Evolutionary conservation across 2,888 invertebrate species (phyloP), one percentile per base, ranked within the genome.

Genomic region (Lysandra coridon): DNA sequence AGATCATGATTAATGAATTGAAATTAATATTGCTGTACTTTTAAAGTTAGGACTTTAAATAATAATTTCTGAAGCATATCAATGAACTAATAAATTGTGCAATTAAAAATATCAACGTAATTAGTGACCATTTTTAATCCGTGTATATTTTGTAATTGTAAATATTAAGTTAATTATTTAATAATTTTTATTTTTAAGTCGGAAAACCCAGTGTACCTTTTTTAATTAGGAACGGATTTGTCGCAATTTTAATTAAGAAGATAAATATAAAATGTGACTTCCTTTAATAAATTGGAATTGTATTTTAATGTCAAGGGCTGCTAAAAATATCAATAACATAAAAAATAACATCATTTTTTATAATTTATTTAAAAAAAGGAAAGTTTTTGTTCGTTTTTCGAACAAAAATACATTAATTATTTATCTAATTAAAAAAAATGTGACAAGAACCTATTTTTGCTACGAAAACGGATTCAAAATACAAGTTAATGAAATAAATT

Each of bases 131-230:
- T n/a, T 62, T 62, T 69, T 33, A 33, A 69, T 69, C 33, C 69
- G 14, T 69, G 69, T 69, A 69, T 69, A 69, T 69, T 69, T 69
- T 37, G 69, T 37, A 37, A 69, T 69, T 69, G 69, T 69, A 69
- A 69, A 69, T 33, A 69, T 69, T 30, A 4, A 12, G 1, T 30
- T 10, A 3, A 10, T 64, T 14, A 37, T 69, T 33, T 69, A 14
- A 69, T 5, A 33, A 5, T 12, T 17, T 69, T 37, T 69, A 64
- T 33, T 69, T 4, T 69, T 49, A 69, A 69, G 17, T 69, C 30
- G 17, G 33, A 33, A 30, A 64, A 33, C 33, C 69, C 69, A 69
- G 69, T 69, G 69, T 37, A 69, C 14, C 33, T 4, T 17, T 69
- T 69, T 69, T 69, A 69, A 30, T 30, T 64, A 12, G 1, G 30